Percentiles rank a stretch among this genome's conserved stretches.
These are phyloP conservation scores for Diploptera punctata DNA, from an alignment of 2,888 invertebrate species.

Conservation along the genomic window DNA sequence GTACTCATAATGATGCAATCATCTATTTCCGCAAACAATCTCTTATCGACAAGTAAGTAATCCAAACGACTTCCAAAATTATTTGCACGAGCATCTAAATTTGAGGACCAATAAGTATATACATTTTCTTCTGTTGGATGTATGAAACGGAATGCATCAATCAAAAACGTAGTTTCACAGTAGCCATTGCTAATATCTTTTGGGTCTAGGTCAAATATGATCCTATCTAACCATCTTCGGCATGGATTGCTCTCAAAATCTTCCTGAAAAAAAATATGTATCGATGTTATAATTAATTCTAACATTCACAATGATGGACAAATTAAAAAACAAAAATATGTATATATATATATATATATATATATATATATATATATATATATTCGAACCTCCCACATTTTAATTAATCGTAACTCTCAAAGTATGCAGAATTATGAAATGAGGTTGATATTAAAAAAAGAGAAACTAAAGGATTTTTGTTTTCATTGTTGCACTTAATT, in stretches of 20 bases:
- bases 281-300: no score
- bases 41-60: slow-evolving; percentile 55
- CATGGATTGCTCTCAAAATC: slow-evolving; percentile 45
- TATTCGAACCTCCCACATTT: no score
- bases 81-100: slow-evolving; percentile 54
- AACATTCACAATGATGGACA: no score
- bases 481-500: no score
- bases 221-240: slow-evolving; percentile 52
- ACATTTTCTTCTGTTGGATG: slow-evolving; percentile 53
- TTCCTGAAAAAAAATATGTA: slow-evolving; percentile 21
- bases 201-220: slow-evolving; percentile 46
- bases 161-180: slow-evolving; percentile 46
- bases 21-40: slow-evolving; percentile 46
- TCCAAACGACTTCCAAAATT: slow-evolving; percentile 60
- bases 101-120: slow-evolving; percentile 59
- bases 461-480: no score
- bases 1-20: slow-evolving; percentile 50
- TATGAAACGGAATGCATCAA: slow-evolving; percentile 57
- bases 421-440: no score
- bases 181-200: neutral
- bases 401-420: no score
- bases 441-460: no score
- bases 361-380: no score
- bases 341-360: no score
- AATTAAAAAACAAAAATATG: no score